A percentile compares a stretch with the other conserved stretches of the same genome.
Evolutionary conservation across 2,797 vertebrate species (phyloP).

Genomic region (Onychomys arenicola): DNA sequence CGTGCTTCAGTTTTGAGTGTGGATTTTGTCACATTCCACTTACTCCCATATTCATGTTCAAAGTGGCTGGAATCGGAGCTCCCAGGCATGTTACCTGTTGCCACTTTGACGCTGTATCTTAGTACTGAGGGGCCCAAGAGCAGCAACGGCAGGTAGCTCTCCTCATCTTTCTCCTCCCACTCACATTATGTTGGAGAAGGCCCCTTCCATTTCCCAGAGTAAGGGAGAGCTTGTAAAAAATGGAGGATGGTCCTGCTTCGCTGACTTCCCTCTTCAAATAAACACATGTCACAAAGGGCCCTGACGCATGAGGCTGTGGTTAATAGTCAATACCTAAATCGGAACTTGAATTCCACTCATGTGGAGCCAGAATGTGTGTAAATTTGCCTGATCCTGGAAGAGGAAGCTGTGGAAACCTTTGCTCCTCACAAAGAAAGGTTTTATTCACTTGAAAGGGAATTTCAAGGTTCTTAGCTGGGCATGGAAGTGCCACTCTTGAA

Average conservation of each 20-base stretch:
- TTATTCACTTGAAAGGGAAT: constrained; percentile 41
- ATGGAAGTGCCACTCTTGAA: neutral
- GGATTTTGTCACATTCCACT: neutral
- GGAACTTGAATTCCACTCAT: constrained; percentile 61
- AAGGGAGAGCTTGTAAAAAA: constrained; percentile 58
- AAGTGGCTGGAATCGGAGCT: constrained; percentile 50
- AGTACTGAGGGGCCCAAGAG: neutral
- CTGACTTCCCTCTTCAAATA: constrained; percentile 67
- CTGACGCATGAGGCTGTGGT: constrained; percentile 62
- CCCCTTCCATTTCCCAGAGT: constrained; percentile 20
- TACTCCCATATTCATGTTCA: neutral
- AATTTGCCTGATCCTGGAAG: constrained; percentile 49
- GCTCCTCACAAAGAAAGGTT: constrained; percentile 54
- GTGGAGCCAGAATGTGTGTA: constrained; percentile 48
- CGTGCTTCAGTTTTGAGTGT: constrained; percentile 27
- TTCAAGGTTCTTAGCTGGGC: constrained; percentile 34
- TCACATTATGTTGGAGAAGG: neutral
- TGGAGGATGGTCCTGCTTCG: neutral
- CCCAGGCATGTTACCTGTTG: neutral
- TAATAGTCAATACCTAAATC: constrained; percentile 49
- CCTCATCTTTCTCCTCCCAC: neutral
- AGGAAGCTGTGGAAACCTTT: constrained; percentile 26
- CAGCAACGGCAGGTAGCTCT: neutral
- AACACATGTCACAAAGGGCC: constrained; percentile 68
- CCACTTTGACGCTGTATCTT: neutral